These are phyloP conservation scores for Latheticus oryzae DNA, from an alignment of 2,888 invertebrate species.

Conservation along the genomic window DNA sequence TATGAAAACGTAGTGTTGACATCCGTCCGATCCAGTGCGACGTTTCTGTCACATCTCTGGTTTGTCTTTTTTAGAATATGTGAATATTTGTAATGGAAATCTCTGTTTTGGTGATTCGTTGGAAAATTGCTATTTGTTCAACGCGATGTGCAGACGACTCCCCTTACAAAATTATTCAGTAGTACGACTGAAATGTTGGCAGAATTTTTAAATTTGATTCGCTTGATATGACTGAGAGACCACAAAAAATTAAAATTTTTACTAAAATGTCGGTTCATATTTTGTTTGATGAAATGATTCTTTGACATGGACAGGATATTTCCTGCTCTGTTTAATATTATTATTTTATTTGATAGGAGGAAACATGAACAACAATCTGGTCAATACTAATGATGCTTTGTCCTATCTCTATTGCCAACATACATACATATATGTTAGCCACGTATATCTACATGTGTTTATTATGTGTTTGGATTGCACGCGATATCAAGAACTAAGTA, in stretches of 20 bases:
- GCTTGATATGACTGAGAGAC: slow-evolving; percentile 1
- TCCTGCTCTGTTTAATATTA: no score
- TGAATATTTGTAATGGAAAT: slow-evolving; percentile 56
- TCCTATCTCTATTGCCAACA: no score
- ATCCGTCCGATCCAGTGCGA: slow-evolving; percentile 49
- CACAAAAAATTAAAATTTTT: slow-evolving; percentile 5
- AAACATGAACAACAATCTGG: no score
- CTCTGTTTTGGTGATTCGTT: slow-evolving; percentile 48
- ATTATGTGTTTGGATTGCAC: no score
- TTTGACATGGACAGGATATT: no score
- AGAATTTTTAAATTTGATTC: slow-evolving; percentile 17
- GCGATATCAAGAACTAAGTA: no score
- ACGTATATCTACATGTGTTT: no score
- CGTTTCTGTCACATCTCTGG: slow-evolving; percentile 52
- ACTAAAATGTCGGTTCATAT: no score
- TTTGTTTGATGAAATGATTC: no score
- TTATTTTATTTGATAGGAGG: no score
- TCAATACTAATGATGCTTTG: no score
- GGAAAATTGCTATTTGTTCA: slow-evolving; percentile 37
- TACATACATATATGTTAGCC: no score
- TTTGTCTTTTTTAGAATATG: slow-evolving; percentile 56
- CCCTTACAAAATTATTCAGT: slow-evolving; percentile 30
- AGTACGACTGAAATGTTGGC: slow-evolving; percentile 17
- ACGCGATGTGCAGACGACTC: slow-evolving; percentile 27
- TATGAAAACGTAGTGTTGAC: slow-evolving; percentile 50